These are phyloP conservation scores for Scaptomyza polygonia DNA, from an alignment of 2,888 invertebrate genomes.

Conservation along the genomic window DNA sequence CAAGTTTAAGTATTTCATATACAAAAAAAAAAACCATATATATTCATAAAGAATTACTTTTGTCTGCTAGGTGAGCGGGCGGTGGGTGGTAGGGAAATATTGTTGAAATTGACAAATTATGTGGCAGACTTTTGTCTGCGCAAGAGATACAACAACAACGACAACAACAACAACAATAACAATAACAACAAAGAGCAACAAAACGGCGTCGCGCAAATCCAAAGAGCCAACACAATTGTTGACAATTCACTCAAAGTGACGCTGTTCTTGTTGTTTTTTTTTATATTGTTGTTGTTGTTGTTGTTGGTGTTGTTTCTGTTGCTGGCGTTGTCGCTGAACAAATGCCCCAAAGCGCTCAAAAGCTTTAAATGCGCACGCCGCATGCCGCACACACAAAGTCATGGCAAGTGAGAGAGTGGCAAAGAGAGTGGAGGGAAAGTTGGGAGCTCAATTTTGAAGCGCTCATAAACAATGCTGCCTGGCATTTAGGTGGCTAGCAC, in stretches of 20 bases:
- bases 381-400: conserved; percentile 32
- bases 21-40: conserved; percentile 44
- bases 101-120: conserved; percentile 80
- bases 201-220: conserved; percentile 60
- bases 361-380: conserved; percentile 70
- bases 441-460: conserved; percentile 68
- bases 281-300: conserved; percentile 27
- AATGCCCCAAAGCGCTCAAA: conserved; percentile 81
- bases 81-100: conserved; percentile 27
- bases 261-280: conserved; percentile 48
- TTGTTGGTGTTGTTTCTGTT: conserved; percentile 37
- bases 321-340: conserved; percentile 69
- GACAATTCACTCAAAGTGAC: conserved; percentile 77
- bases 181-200: conserved; percentile 1
- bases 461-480: conserved; percentile 70
- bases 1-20: conserved; percentile 23
- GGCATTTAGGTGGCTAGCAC: not conserved
- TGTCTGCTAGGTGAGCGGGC: conserved; percentile 19
- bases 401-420: not conserved
- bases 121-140: conserved; percentile 73
- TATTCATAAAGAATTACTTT: conserved; percentile 67
- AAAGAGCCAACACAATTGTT: conserved; percentile 77
- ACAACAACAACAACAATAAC: conserved; percentile 11
- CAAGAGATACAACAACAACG: conserved; percentile 4
- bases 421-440: not conserved